Percentiles rank a stretch among this genome's conserved stretches.
Evolutionary conservation across 2,888 invertebrate genomes (phyloP).

Genomic region (Acronicta leporina): DNA sequence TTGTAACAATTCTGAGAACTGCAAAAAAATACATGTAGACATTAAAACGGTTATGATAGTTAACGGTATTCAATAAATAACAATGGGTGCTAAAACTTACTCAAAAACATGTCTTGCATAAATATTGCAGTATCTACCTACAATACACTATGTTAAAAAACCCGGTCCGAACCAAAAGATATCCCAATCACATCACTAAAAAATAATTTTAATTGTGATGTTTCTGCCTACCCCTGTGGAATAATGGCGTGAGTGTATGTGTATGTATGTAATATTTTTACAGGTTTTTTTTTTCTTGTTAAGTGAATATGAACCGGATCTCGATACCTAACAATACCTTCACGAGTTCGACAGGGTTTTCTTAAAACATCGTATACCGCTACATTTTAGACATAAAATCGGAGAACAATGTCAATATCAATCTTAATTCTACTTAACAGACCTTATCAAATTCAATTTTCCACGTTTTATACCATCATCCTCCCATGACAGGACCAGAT

Average conservation of each 20-base stretch:
- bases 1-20: conserved; percentile 30
- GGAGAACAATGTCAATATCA: conserved; percentile 41
- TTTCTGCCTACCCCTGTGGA: no score
- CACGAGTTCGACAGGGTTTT: no score
- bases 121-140: conserved; percentile 3
- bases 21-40: conserved; percentile 16
- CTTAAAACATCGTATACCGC: no score
- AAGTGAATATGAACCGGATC: no score
- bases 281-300: no score
- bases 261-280: no score
- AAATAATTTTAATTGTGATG: no score
- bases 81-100: conserved; percentile 41
- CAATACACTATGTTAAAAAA: no score
- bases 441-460: conserved; percentile 71
- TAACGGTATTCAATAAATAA: conserved; percentile 27
- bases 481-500: conserved; percentile 72
- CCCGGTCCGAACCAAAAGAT: no score
- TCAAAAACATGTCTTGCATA: conserved; percentile 13
- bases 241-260: no score
- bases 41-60: conserved; percentile 35
- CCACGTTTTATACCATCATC: conserved; percentile 48
- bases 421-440: conserved; percentile 50
- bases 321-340: no score
- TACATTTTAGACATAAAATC: conserved; percentile 12
- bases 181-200: no score